A percentile compares a stretch with the other conserved stretches of the same genome.
These are phyloP conservation scores for Adineta ricciae DNA, from an alignment of 2,888 invertebrate species.

Conservation along the genomic window DNA sequence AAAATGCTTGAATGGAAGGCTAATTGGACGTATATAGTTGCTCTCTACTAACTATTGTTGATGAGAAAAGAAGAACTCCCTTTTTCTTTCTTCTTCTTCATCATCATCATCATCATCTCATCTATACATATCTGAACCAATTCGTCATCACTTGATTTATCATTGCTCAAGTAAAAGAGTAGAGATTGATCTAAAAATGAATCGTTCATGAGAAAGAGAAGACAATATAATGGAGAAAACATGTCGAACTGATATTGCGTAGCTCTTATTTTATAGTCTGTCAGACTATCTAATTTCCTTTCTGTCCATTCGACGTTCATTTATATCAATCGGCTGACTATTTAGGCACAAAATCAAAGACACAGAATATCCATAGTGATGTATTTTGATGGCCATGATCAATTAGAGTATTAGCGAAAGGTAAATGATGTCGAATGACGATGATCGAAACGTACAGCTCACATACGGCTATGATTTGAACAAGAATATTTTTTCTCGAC, in stretches of 20 bases:
- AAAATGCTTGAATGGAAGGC: background rate
- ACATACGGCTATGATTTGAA: slow-evolving; percentile 2
- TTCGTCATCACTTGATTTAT: slow-evolving; percentile 15
- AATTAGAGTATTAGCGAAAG: background rate
- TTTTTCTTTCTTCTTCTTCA: background rate
- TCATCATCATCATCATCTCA: too few species aligned
- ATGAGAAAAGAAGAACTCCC: background rate
- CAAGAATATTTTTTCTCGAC: background rate
- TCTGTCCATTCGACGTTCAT: background rate
- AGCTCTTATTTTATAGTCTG: background rate
- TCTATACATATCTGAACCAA: background rate
- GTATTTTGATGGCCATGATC: background rate
- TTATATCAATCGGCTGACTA: background rate
- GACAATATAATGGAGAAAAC: background rate
- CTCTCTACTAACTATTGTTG: background rate
- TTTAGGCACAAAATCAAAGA: background rate
- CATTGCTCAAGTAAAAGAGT: background rate
- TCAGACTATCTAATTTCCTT: slow-evolving; percentile 15
- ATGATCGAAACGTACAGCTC: background rate
- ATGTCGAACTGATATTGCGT: slow-evolving; percentile 6
- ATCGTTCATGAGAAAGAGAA: background rate
- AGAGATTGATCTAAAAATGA: background rate
- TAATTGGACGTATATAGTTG: background rate
- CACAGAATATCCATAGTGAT: background rate
- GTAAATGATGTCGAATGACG: background rate